Evolutionary conservation across 2,888 invertebrate genomes (phyloP).

Genomic region (Lasioglossum lativentre): DNA sequence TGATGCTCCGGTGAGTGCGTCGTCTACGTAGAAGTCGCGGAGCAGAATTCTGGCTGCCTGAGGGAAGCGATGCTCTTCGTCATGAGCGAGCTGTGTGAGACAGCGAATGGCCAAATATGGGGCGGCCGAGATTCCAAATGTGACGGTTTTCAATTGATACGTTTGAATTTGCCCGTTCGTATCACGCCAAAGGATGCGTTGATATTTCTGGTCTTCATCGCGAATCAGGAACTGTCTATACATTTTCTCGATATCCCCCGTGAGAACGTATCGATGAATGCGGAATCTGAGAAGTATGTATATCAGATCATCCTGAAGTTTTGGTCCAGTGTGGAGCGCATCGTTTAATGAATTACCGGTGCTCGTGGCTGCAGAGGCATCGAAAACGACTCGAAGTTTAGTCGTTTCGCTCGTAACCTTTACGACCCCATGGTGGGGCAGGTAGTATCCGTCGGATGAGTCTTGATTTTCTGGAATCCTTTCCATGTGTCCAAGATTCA

Average conservation of each 20-base stretch:
- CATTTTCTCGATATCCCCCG: too few relatives aligned
- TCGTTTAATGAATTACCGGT: too few relatives aligned
- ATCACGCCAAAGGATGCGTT: background rate
- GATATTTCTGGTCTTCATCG: too few relatives aligned
- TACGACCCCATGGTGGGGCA: too few relatives aligned
- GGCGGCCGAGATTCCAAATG: background rate
- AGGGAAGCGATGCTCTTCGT: background rate
- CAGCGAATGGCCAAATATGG: background rate
- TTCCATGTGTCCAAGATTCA: slow-evolving; percentile 14
- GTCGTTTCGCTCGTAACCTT: too few relatives aligned
- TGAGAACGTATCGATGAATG: slow-evolving; percentile 5
- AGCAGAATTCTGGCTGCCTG: background rate
- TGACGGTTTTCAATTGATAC: background rate
- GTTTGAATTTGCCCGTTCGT: background rate
- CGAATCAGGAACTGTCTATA: too few relatives aligned
- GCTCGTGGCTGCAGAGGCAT: background rate
- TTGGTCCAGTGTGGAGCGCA: background rate
- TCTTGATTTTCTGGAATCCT: background rate
- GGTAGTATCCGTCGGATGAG: too few relatives aligned
- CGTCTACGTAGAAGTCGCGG: background rate
- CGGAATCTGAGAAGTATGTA: background rate
- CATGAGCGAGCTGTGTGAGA: too few relatives aligned
- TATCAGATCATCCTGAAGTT: background rate
- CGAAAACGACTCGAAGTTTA: background rate
- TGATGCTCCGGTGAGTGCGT: background rate